Percentiles rank a stretch among this genome's conserved stretches.
Conservation (phyloP, 1,140 invertebrate species). For the Scaptomyza hsui region DNA sequence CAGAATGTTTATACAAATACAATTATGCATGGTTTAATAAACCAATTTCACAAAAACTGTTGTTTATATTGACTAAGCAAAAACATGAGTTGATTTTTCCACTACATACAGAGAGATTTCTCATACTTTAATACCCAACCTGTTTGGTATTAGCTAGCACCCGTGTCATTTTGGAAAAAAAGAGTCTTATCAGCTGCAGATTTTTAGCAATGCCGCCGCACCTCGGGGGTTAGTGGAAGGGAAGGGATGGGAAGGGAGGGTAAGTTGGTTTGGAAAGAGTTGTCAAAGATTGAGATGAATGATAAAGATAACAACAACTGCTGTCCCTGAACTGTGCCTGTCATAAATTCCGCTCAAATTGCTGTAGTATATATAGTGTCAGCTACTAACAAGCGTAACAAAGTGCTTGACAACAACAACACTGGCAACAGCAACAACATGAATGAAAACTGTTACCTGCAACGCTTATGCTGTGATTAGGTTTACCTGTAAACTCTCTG, state of each 20-base stretch:
- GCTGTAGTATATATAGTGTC: slow-evolving; percentile 49
- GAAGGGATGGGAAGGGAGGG: too few relatives aligned
- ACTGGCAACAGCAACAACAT: slow-evolving; percentile 21
- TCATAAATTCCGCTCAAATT: slow-evolving; percentile 67
- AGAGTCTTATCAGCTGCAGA: slow-evolving; percentile 13
- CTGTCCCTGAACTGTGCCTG: slow-evolving; percentile 40
- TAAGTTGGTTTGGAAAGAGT: slow-evolving; percentile 49
- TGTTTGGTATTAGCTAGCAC: slow-evolving; percentile 5
- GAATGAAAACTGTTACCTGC: slow-evolving; percentile 75
- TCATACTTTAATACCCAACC: neutral
- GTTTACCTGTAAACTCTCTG: slow-evolving; percentile 59
- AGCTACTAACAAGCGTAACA: slow-evolving; percentile 78
- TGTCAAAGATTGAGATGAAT: slow-evolving; percentile 49
- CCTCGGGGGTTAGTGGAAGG: neutral
- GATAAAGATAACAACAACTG: slow-evolving; percentile 11
- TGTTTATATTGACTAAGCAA: neutral
- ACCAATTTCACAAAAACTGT: neutral
- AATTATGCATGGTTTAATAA: neutral
- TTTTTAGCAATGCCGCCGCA: slow-evolving; percentile 6
- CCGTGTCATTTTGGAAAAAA: slow-evolving; percentile 2
- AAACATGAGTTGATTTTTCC: neutral
- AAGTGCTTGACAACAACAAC: slow-evolving; percentile 41
- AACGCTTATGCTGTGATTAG: slow-evolving; percentile 57
- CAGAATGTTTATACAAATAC: neutral
- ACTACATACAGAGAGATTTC: neutral